Conservation (phyloP, 1,140 invertebrate genomes). For the Eubasilissa regina region DNA sequence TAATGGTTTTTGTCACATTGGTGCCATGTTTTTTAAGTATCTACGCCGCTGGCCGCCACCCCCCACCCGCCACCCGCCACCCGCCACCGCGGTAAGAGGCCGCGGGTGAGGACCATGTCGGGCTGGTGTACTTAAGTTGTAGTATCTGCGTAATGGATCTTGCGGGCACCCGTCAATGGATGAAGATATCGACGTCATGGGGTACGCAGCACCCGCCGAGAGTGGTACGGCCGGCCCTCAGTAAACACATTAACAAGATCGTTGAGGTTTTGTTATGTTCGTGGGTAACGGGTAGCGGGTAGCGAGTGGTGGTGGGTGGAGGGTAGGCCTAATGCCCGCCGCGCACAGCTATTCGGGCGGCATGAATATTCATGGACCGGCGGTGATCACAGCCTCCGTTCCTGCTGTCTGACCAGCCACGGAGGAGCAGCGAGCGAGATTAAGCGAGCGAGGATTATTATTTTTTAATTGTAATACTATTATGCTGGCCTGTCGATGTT, state of each 20-base stretch:
- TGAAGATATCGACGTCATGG: not conserved
- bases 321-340: constrained; percentile 22
- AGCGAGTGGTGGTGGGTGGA: not conserved
- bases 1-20: too few species aligned
- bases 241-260: constrained; percentile 39
- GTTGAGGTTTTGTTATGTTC: constrained; percentile 21
- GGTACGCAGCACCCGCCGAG: not conserved
- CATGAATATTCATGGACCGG: constrained; percentile 30
- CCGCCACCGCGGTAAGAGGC: not conserved
- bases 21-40: too few species aligned
- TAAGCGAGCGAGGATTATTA: too few species aligned
- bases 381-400: not conserved
- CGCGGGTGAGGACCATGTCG: not conserved
- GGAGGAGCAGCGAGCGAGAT: not conserved
- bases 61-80: not conserved
- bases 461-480: too few species aligned
- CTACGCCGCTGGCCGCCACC: not conserved
- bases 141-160: constrained; percentile 1
- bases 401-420: not conserved
- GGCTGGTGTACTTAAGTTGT: not conserved
- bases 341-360: constrained; percentile 14
- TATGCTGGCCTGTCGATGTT: too few species aligned
- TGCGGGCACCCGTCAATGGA: not conserved
- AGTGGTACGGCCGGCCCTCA: not conserved
- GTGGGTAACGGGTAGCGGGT: not conserved